These are phyloP conservation scores for Tinamus major DNA, from an alignment of 2,797 vertebrate species.

Conservation along the genomic window DNA sequence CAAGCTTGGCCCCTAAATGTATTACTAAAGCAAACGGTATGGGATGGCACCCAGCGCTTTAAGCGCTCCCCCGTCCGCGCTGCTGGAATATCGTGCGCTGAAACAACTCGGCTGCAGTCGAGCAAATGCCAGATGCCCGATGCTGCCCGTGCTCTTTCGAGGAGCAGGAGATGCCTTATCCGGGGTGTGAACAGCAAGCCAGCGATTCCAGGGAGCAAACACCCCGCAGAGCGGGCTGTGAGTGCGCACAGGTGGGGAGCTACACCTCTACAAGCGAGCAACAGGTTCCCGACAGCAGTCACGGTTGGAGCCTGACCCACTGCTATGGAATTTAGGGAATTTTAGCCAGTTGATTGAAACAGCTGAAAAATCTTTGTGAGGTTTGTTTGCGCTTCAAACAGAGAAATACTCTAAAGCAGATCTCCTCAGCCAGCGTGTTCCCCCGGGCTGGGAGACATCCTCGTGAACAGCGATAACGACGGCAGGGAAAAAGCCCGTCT, in stretches of 20 bases:
- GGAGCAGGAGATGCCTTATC: constrained; percentile 62
- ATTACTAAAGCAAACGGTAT: constrained; percentile 74
- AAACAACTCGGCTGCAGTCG: not conserved
- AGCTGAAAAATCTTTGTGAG: not conserved
- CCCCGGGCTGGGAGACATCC: constrained; percentile 15
- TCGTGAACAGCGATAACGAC: constrained; percentile 10
- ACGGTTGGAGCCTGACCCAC: not conserved
- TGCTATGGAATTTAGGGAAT: constrained; percentile 33
- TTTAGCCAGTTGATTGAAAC: constrained; percentile 31
- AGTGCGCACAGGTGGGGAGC: not conserved
- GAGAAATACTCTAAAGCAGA: constrained; percentile 22
- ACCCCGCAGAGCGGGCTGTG: constrained; percentile 12
- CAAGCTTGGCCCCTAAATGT: constrained; percentile 59
- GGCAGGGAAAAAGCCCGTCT: not conserved
- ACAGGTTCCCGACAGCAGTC: not conserved
- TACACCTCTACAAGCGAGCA: not conserved
- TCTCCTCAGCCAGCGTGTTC: constrained; percentile 31
- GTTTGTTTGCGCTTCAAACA: constrained; percentile 8
- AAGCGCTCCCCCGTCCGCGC: not conserved
- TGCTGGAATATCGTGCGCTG: not conserved
- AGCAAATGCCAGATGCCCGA: not conserved
- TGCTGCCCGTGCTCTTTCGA: constrained; percentile 42
- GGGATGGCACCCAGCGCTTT: constrained; percentile 56
- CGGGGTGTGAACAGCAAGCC: constrained; percentile 45
- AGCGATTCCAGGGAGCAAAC: constrained; percentile 37